Conservation (phyloP, 2,888 invertebrate species). For the Crossocerus cetratus region DNA sequence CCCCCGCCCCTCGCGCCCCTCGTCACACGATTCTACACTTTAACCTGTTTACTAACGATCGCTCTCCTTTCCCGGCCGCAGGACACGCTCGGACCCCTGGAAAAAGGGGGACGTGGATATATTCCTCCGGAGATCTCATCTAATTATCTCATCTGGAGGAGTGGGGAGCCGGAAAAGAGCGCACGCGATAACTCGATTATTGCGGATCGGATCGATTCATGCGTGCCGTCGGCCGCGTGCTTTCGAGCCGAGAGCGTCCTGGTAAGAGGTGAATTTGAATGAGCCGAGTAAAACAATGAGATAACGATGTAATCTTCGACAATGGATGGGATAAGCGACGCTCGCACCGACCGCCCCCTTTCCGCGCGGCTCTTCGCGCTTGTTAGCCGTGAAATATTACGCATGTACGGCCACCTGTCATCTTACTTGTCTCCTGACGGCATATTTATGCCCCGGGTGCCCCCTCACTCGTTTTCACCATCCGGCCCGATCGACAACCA, state of each 20-base stretch:
- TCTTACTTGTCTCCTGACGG: constrained; percentile 51
- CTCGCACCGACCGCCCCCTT: too few relatives aligned
- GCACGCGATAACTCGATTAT: constrained; percentile 50
- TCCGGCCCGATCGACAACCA: constrained; percentile 39
- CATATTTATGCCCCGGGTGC: constrained; percentile 53
- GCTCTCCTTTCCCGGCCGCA: too few relatives aligned
- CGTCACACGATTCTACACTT: too few relatives aligned
- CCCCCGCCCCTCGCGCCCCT: too few relatives aligned
- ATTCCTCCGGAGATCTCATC: constrained; percentile 23
- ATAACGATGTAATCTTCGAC: constrained; percentile 57
- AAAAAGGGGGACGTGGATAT: constrained; percentile 1
- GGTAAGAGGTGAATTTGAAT: constrained; percentile 48
- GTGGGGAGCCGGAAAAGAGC: constrained; percentile 13
- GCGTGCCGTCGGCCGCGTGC: constrained; percentile 21
- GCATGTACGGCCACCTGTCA: constrained; percentile 50
- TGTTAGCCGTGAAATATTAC: constrained; percentile 55
- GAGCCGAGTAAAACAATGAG: constrained; percentile 50
- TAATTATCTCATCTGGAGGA: not conserved
- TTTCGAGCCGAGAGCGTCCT: too few relatives aligned
- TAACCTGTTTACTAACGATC: too few relatives aligned
- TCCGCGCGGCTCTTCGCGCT: constrained; percentile 37
- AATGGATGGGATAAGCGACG: constrained; percentile 53
- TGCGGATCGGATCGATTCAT: constrained; percentile 52
- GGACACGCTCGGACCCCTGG: too few relatives aligned
- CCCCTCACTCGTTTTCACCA: constrained; percentile 39